Conservation (phyloP, 2,113 vertebrate species). For the Thalassoma bifasciatum region DNA sequence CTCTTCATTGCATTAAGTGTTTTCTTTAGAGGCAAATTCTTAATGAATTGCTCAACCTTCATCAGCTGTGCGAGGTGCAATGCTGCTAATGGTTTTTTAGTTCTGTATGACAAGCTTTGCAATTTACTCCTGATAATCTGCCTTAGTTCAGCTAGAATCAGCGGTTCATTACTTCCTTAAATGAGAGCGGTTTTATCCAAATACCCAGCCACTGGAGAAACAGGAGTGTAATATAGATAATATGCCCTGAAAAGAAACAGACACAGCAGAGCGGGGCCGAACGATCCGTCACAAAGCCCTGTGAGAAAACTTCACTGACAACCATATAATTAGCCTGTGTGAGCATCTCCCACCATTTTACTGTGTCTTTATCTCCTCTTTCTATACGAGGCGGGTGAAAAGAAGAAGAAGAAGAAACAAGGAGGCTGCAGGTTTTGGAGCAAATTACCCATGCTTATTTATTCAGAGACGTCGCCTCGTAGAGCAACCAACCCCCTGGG, state of each 20-base stretch:
- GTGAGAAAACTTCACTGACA: slow-evolving; percentile 74
- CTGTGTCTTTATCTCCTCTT: slow-evolving; percentile 75
- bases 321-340: slow-evolving; percentile 73
- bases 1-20: slow-evolving; percentile 8
- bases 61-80: slow-evolving; percentile 9
- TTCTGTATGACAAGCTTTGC: slow-evolving; percentile 39
- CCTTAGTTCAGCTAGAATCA: slow-evolving; percentile 40
- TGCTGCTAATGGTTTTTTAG: slow-evolving; percentile 31
- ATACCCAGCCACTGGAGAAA: slow-evolving; percentile 19
- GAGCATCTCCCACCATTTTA: slow-evolving; percentile 67
- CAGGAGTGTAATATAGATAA: slow-evolving; percentile 55
- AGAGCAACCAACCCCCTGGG: slow-evolving; percentile 59
- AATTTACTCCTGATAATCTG: slow-evolving; percentile 50
- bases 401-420: slow-evolving; percentile 31
- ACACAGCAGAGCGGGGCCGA: slow-evolving; percentile 32
- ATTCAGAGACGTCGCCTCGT: slow-evolving; percentile 68
- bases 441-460: slow-evolving; percentile 80
- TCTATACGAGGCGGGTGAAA: slow-evolving; percentile 44
- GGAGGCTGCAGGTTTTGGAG: slow-evolving; percentile 57
- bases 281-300: slow-evolving; percentile 59
- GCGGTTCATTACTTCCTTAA: slow-evolving; percentile 54
- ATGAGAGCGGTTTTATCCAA: slow-evolving; percentile 45
- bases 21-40: slow-evolving; percentile 7
- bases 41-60: slow-evolving; percentile 25
- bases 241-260: slow-evolving; percentile 57